A percentile compares a stretch with the other conserved stretches of the same genome.
These are phyloP conservation scores for Dysdera silvatica DNA, from an alignment of 1,140 invertebrate genomes.

Conservation along the genomic window DNA sequence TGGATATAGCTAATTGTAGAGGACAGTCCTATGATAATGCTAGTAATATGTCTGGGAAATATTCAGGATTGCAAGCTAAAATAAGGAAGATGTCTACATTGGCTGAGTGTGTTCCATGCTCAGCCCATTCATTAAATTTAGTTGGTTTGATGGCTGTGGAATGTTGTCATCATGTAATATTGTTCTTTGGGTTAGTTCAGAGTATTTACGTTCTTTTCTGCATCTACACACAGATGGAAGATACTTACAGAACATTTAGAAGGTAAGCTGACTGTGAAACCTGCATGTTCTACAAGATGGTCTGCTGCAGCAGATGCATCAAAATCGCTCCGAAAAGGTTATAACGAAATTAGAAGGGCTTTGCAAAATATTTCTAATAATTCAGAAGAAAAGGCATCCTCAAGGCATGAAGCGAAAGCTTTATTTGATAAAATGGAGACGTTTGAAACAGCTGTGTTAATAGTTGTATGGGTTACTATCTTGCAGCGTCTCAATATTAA, in stretches of 20 bases:
- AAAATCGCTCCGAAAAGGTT: too few species aligned
- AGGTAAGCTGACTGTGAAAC: neutral
- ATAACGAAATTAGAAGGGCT: too few species aligned
- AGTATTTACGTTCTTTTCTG: slow-evolving; percentile 33
- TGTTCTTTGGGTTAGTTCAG: neutral
- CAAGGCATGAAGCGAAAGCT: too few species aligned
- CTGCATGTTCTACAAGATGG: neutral
- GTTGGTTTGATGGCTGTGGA: neutral
- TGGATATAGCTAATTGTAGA: slow-evolving; percentile 31
- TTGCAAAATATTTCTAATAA: too few species aligned
- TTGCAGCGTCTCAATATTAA: too few species aligned
- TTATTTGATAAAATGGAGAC: too few species aligned
- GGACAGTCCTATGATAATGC: slow-evolving; percentile 36
- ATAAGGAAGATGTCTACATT: neutral
- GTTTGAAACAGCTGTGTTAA: too few species aligned
- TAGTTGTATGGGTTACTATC: too few species aligned
- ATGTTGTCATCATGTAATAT: neutral
- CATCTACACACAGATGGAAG: slow-evolving; percentile 31
- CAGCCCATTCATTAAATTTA: slow-evolving; percentile 15
- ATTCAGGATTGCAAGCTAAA: slow-evolving; percentile 15
- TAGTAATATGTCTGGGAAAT: slow-evolving; percentile 32
- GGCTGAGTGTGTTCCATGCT: slow-evolving; percentile 1
- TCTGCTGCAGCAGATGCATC: neutral
- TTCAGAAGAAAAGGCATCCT: too few species aligned
- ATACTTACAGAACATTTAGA: slow-evolving; percentile 32